Base-by-base conservation (phyloP, 2,888 invertebrate species). In the Tinea pellionella region DNA sequence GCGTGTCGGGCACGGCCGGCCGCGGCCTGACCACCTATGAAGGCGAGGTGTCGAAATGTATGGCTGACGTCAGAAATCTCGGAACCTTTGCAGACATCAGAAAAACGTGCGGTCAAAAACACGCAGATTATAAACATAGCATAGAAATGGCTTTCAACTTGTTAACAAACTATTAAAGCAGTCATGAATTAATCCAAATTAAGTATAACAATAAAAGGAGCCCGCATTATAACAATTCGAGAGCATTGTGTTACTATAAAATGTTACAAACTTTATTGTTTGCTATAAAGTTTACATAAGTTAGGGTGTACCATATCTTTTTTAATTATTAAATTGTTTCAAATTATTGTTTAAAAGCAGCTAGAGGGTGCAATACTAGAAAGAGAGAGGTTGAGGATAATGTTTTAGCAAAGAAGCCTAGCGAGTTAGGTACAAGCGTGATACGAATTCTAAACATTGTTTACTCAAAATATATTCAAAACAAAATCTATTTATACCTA, bases 341-440 rank as follows among this genome's bases (percentile, higher is more conserved):
- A 47, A 47, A 16, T 47, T 47, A 47, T 47, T 47, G n/a, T 4
- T 15, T 15, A 47, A 16, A 47, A 6, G 41, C 13, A 47, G n/a
- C n/a, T n/a, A 13, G 9, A 47, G 47, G 47, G 47, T 47, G 47
- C 47, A 29, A 19, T 8, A 24, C 55, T 61, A 65, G 73, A 78
- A 66, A 73, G 74, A 75, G 78, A 76, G 63, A 67, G 72, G 72
- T 64, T 76, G 77, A 78, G 77, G 78, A 77, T 41, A 59, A 53
- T 53, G 53, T 24, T 24, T 53, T 24, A 53, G 11, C 53, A 53
- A 53, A 47, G 47, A 16, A 47, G 47, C 47, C 47, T 47, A 47
- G 47, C 47, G 15, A 47, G 47, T n/a, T 53, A 53, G 53, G 53
- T 53, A 24, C 24, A 53, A 12, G 24, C 53, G 53, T n/a, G 24